Conservation (phyloP, 2,888 invertebrate species). For the Amaurobius ferox region DNA sequence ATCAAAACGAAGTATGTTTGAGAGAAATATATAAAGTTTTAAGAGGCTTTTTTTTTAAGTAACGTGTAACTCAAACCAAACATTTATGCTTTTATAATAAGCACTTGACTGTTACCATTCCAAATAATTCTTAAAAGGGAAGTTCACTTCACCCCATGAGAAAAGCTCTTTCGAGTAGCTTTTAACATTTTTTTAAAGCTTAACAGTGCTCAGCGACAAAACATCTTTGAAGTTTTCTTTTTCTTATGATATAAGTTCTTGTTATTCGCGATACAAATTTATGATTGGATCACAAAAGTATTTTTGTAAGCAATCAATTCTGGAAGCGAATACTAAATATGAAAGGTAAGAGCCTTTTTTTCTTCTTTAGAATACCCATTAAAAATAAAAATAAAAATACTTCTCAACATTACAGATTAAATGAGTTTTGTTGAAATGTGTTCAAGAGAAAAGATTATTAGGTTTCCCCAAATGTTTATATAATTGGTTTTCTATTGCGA, state of each 20-base stretch:
- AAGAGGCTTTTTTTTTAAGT: too few species aligned
- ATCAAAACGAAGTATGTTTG: too few species aligned
- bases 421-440: conserved; percentile 40
- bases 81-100: background rate
- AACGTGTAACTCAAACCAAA: too few species aligned
- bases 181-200: background rate
- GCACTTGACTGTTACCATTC: background rate
- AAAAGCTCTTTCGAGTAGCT: background rate
- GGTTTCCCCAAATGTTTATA: conserved; percentile 44
- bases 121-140: background rate
- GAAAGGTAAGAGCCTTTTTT: background rate
- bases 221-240: background rate
- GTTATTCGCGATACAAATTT: background rate
- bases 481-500: conserved; percentile 41
- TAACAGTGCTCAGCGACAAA: background rate
- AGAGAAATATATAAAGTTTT: too few species aligned
- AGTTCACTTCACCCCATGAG: background rate
- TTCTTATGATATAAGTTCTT: background rate
- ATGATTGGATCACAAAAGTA: background rate
- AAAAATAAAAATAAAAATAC: conserved; percentile 17
- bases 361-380: too few species aligned
- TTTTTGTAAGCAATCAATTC: background rate
- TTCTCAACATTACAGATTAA: conserved; percentile 29
- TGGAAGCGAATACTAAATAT: background rate
- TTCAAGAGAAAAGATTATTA: conserved; percentile 43